A percentile compares a stretch with the other conserved stretches of the same genome.
Conservation (phyloP, 2,888 invertebrate species). For the Piscicola geometra region DNA sequence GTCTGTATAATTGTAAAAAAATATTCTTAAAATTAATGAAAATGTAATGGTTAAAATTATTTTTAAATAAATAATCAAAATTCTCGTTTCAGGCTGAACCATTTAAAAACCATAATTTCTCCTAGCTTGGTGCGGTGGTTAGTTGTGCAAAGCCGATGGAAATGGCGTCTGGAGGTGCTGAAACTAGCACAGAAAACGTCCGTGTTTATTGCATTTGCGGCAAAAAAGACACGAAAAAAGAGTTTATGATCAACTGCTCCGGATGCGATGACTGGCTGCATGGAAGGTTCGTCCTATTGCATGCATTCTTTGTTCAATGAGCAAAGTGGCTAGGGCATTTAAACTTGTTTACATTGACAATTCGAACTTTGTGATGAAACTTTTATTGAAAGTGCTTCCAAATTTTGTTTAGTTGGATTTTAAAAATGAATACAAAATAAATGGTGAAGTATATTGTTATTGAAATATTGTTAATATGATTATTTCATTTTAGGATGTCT, state of each 20-base stretch:
- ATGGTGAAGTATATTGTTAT: no score
- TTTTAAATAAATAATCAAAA: no score
- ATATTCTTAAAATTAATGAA: no score
- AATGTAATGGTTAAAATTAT: no score
- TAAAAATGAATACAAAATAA: no score
- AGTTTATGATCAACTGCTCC: conserved; percentile 30
- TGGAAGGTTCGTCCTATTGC: conserved; percentile 19
- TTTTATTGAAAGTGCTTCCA: not conserved
- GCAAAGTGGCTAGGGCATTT: not conserved
- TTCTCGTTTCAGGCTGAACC: no score
- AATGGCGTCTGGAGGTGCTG: conserved; percentile 4
- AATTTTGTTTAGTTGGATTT: not conserved
- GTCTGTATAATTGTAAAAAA: no score
- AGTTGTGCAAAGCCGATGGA: not conserved
- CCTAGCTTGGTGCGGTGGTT: not conserved
- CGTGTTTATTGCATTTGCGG: conserved; percentile 27
- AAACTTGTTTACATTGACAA: conserved; percentile 6
- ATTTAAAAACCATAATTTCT: no score
- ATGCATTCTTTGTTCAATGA: not conserved
- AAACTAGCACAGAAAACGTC: conserved; percentile 13
- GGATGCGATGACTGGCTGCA: conserved; percentile 32
- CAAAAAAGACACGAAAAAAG: not conserved
- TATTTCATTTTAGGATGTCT: not conserved
- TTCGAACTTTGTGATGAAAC: no score
- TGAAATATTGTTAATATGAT: no score